Percentiles rank a stretch among this genome's conserved stretches.
phyloP scores from a whole-genome alignment of 2,888 invertebrate species.

The Formica aserva region DNA sequence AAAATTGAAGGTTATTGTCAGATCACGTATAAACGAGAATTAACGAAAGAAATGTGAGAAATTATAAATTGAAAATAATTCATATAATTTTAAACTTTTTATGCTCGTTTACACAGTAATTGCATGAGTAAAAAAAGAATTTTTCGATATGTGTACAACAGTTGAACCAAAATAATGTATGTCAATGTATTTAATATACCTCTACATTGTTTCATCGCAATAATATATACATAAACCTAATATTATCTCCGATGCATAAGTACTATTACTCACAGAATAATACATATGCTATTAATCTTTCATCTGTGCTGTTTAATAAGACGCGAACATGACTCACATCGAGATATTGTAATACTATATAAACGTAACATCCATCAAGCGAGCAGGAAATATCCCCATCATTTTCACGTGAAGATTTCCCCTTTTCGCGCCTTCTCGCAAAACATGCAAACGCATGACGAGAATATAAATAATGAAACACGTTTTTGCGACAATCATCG shows the following conservation, averaged over 20 bases:
- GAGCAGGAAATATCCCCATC: background rate
- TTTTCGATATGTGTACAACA: background rate
- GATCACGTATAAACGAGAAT: background rate
- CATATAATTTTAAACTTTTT: background rate
- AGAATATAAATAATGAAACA: background rate
- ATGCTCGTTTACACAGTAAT: background rate
- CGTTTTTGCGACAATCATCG: slow-evolving; percentile 2
- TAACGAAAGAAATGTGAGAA: background rate
- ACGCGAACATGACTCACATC: slow-evolving; percentile 1
- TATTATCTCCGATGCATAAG: slow-evolving; percentile 12
- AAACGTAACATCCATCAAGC: background rate
- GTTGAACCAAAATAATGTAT: background rate
- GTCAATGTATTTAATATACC: background rate
- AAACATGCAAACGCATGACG: background rate
- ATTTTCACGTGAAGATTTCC: background rate
- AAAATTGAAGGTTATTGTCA: slow-evolving; percentile 38
- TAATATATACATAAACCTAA: slow-evolving; percentile 16
- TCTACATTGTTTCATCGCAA: background rate
- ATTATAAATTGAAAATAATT: slow-evolving; percentile 12
- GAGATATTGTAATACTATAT: slow-evolving; percentile 2
- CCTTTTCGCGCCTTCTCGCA: background rate
- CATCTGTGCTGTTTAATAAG: slow-evolving; percentile 16
- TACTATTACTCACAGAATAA: slow-evolving; percentile 23
- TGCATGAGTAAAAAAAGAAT: background rate
- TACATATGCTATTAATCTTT: slow-evolving; percentile 7